Percentiles rank a stretch among this genome's conserved stretches.
Conservation (phyloP, 2,888 invertebrate species). For the Platycheirus albimanus region DNA sequence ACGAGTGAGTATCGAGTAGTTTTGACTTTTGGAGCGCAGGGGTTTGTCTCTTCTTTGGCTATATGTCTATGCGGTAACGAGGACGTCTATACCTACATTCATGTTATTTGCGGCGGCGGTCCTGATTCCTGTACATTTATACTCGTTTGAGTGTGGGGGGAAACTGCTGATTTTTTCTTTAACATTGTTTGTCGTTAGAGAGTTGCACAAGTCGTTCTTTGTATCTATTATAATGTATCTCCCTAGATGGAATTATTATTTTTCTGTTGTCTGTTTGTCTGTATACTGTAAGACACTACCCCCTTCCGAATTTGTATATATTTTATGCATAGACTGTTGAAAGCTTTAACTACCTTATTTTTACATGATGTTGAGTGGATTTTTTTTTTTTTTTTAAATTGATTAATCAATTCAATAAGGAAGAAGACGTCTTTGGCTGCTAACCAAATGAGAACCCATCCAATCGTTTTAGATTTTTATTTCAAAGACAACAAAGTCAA, state of each 20-base stretch:
- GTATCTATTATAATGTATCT: slow-evolving; percentile 60
- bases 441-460: slow-evolving; percentile 29
- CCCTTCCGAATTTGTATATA: not conserved
- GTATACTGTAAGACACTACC: slow-evolving; percentile 13
- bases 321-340: not conserved
- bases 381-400: slow-evolving; percentile 39
- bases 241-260: slow-evolving; percentile 61
- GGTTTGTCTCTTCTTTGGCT: slow-evolving; percentile 19
- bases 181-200: slow-evolving; percentile 30
- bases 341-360: slow-evolving; percentile 3
- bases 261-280: slow-evolving; percentile 17
- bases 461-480: too few species aligned
- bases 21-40: slow-evolving; percentile 58
- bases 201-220: slow-evolving; percentile 30
- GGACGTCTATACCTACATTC: slow-evolving; percentile 49
- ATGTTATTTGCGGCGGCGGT: slow-evolving; percentile 65
- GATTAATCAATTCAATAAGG: slow-evolving; percentile 52
- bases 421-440: not conserved
- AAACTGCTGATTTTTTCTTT: slow-evolving; percentile 45
- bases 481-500: too few species aligned
- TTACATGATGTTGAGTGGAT: slow-evolving; percentile 8
- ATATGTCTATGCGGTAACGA: slow-evolving; percentile 34
- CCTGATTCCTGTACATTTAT: slow-evolving; percentile 51
- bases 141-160: too few species aligned
- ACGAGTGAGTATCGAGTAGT: not conserved